phyloP scores from a whole-genome alignment of 2,888 invertebrate species.

The Spicauda simplicius region DNA sequence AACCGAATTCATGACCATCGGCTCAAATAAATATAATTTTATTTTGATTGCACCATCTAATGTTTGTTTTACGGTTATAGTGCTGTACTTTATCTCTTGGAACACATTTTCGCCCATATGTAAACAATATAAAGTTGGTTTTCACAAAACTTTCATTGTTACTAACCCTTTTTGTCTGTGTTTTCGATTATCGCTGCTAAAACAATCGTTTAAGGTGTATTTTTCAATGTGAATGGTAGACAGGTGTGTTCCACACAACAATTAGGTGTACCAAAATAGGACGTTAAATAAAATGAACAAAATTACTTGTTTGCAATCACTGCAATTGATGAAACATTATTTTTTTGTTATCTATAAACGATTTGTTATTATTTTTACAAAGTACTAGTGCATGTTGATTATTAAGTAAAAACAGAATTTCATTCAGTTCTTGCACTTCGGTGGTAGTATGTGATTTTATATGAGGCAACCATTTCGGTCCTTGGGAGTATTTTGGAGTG shows the following conservation, averaged over 20 bases:
- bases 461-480: no score
- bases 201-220: not conserved
- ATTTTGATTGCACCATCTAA: conserved; percentile 51
- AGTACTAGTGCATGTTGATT: not conserved
- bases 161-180: conserved; percentile 3
- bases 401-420: not conserved
- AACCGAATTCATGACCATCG: conserved; percentile 68
- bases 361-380: no score
- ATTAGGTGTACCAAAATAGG: conserved; percentile 22
- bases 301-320: conserved; percentile 19
- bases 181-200: not conserved
- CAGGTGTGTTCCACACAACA: conserved; percentile 27
- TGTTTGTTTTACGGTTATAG: conserved; percentile 50
- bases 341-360: not conserved
- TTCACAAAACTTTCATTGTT: conserved; percentile 6
- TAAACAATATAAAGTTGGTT: not conserved
- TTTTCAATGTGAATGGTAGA: not conserved
- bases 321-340: conserved; percentile 12
- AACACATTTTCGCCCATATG: conserved; percentile 7
- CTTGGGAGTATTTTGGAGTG: no score
- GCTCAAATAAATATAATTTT: conserved; percentile 69
- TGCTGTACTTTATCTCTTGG: conserved; percentile 34
- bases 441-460: no score
- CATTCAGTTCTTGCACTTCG: no score
- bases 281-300: conserved; percentile 22